Base-by-base conservation (phyloP, 2,113 vertebrate species). In the Osmerus mordax region DNA sequence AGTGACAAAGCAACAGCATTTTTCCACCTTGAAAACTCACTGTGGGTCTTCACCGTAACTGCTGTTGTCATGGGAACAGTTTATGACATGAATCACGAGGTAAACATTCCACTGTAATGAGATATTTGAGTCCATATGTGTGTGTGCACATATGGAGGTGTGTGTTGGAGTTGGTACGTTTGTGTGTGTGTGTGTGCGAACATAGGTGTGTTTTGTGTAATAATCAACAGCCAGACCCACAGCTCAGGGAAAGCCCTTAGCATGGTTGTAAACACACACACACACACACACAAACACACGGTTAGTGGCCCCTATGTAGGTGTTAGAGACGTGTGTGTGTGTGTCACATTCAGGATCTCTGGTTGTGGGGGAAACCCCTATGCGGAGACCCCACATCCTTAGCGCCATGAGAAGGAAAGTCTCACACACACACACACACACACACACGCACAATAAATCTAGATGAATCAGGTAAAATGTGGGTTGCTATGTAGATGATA, bases 51-150 rank as follows among this genome's bases (percentile, higher is more conserved):
- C 60, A 63, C 72, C 84, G 71, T 65, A 79, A 80, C 74, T 73
- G 32, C 76, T 64, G 78, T 86, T 83, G 74, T 81, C 85, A 86
- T 86, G 79, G 85, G 56, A 89, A 81, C 82, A 4, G 84, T 89
- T 88, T 90, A 86, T 84, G 82, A 84, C 83, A 81, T 84, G 75
- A 83, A 86, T 85, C 89, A 88, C 77, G 84, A 85, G 84, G 78
- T 83, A 87, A 87, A 84, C 82, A 85, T 88, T 86, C 82, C 74
- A 6, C 72, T 85, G 58, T 83, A 87, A 84, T 86, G 85, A 89
- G 81, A 88, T 81, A 85, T 83, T 82, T 78, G 62, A 72, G 65
- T 14, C 18, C 9, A 41, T 16, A 8, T 68, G 21, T 53, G 51
- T 68, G 66, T 68, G 47, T 68, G 66, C 28, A 52, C 14, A 52